Evolutionary conservation across 2,888 invertebrate genomes (phyloP).

Genomic region (Alsophila aescularia): DNA sequence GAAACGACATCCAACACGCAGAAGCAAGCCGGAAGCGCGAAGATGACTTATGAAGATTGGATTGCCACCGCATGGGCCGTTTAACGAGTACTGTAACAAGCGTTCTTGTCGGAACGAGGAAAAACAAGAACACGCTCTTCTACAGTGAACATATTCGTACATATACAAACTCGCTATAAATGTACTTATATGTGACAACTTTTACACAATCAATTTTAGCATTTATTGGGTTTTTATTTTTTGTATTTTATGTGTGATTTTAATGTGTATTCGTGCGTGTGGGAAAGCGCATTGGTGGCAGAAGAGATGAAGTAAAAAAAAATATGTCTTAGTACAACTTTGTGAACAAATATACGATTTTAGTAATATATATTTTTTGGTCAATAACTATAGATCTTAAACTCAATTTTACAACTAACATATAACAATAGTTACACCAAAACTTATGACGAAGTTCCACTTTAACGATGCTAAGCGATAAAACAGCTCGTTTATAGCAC

Average conservation of each 20-base stretch:
- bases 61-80: slow-evolving; percentile 14
- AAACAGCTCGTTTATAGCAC: slow-evolving; percentile 10
- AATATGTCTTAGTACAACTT: no score
- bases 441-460: background rate
- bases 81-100: slow-evolving; percentile 18
- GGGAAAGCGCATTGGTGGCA: no score
- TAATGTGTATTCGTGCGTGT: no score
- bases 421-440: no score
- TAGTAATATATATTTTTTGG: no score
- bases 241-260: no score
- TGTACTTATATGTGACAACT: background rate
- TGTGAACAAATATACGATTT: no score
- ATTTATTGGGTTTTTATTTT: no score
- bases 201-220: background rate
- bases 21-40: slow-evolving; percentile 10
- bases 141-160: background rate
- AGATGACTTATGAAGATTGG: slow-evolving; percentile 29
- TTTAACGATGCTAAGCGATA: slow-evolving; percentile 10
- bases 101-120: slow-evolving; percentile 4
- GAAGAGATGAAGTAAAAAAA: no score
- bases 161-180: background rate
- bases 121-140: background rate
- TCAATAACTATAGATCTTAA: no score
- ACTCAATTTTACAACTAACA: no score
- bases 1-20: background rate